phyloP scores from a whole-genome alignment of 2,888 invertebrate species.

The Drosophila lacicola region DNA sequence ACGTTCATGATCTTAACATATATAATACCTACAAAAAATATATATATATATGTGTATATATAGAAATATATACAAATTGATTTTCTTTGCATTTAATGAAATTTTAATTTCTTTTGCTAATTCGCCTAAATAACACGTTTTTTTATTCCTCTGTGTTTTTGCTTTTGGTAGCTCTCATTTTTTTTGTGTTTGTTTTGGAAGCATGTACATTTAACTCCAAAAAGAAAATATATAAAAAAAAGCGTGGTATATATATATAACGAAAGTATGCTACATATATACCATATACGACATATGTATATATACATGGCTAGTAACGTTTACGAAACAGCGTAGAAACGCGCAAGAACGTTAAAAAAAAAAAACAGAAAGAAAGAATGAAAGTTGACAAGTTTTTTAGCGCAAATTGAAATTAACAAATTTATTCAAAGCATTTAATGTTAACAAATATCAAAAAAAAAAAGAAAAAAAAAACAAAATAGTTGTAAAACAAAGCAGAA shows the following conservation, averaged over 20 bases:
- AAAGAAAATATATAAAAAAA: constrained; percentile 5
- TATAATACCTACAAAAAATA: constrained; percentile 21
- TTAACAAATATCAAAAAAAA: constrained; percentile 20
- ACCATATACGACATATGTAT: background rate
- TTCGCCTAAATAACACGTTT: constrained; percentile 26
- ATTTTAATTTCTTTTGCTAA: constrained; percentile 27
- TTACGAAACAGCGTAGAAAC: constrained; percentile 25
- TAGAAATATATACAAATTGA: constrained; percentile 27
- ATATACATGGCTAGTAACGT: constrained; percentile 22
- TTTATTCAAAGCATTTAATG: constrained; percentile 55
- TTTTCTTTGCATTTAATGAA: constrained; percentile 61
- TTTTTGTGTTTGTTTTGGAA: constrained; percentile 11
- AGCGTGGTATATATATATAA: constrained; percentile 8
- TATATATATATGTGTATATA: constrained; percentile 31
- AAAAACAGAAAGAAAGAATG: background rate
- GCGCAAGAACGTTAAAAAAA: constrained; percentile 9
- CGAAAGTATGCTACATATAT: constrained; percentile 8
- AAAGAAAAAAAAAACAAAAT: constrained; percentile 9
- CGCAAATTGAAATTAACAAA: constrained; percentile 46
- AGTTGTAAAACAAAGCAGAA: constrained; percentile 23
- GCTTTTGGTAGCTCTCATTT: background rate
- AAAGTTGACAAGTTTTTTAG: constrained; percentile 38
- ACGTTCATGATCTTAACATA: constrained; percentile 47
- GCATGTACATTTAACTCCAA: constrained; percentile 39
- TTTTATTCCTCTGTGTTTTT: constrained; percentile 14